These are phyloP conservation scores for Aeoliscus strigatus DNA, from an alignment of 2,797 vertebrate genomes.

Conservation along the genomic window DNA sequence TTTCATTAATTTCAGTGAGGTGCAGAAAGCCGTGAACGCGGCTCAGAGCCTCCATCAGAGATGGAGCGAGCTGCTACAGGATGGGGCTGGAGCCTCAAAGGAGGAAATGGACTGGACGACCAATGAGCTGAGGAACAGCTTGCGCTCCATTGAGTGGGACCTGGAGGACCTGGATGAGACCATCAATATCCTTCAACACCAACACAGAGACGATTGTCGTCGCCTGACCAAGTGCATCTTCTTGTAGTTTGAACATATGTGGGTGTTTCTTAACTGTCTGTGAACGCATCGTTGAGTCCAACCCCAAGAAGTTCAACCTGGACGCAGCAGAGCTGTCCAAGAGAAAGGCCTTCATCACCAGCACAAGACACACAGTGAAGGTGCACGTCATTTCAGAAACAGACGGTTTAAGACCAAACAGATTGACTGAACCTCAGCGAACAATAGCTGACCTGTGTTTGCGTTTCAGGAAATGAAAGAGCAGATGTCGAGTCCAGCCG, in stretches of 20 bases:
- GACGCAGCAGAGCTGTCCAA: slow-evolving; percentile 84
- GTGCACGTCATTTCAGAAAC: no score
- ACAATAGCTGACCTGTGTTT: slow-evolving; percentile 4
- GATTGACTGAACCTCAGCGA: no score
- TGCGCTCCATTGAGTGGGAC: slow-evolving; percentile 98
- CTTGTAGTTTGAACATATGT: background rate
- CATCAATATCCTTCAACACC: slow-evolving; percentile 98
- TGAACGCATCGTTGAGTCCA: slow-evolving; percentile 86
- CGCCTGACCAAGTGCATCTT: no score
- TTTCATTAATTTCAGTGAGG: no score
- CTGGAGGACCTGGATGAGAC: slow-evolving; percentile 97
- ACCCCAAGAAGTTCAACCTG: slow-evolving; percentile 96
- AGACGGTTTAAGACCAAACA: no score
- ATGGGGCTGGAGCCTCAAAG: slow-evolving; percentile 81
- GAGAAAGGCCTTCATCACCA: slow-evolving; percentile 92
- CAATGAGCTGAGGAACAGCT: slow-evolving; percentile 94
- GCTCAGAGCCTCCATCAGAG: slow-evolving; percentile 92
- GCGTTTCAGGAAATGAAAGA: slow-evolving; percentile 91
- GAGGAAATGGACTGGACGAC: slow-evolving; percentile 98
- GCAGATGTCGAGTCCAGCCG: slow-evolving; percentile 86
- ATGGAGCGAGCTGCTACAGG: slow-evolving; percentile 89
- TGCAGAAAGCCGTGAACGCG: slow-evolving; percentile 93
- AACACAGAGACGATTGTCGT: background rate
- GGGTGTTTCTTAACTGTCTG: slow-evolving; percentile 39
- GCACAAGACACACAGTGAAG: slow-evolving; percentile 87